Base-by-base conservation (phyloP, 2,113 vertebrate species). In the Eonycteris spelaea region DNA sequence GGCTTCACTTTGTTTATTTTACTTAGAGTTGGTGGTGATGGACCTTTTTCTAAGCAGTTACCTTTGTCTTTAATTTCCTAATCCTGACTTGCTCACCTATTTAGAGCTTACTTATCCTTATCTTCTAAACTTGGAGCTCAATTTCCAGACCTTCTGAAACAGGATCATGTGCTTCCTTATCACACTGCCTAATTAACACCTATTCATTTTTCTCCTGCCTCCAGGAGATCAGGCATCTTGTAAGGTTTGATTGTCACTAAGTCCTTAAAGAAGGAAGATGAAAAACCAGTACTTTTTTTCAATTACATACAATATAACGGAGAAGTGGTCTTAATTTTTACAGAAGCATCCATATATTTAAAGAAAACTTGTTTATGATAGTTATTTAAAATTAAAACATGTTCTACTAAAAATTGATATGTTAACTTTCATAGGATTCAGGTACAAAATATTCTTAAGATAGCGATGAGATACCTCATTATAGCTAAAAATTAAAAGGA, bases 261-360 rank as follows among this genome's bases (percentile, higher is more conserved):
- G 22, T 57, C 71, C 18, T 43, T 63, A 86, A 40, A 83, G 40
- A 86, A 38, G 61, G 26, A 28, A 57, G n/a, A 57, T 61, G 15
- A 89, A 22, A 94, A 95, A 67, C n/a, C 15, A 65, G 6, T 61
- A 83, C 86, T 68, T 82, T 51, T 78, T 78, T 90, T 40, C 33
- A 55, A 0, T 45, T 65, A 73, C 6, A 40, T 16, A 77, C 63
- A 89, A 65, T 75, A 2, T 63, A 88, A 78, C 35, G 65, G 57
- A 85, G 94, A 95, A 88, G 70, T 65, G 7, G 35, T 70, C n/a
- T 89, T 71, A 82, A 33, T 57, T 94, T 85, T 96, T 38, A 84
- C 5, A 63, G 80, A 70, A 33, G 12, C 5, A 61, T 59, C 19
- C 19, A 21, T 77, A 53, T 77, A 89, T 21, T 91, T 82, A 95